These are phyloP conservation scores for Cheilosia pagana DNA, from an alignment of 2,888 invertebrate genomes.

Conservation along the genomic window DNA sequence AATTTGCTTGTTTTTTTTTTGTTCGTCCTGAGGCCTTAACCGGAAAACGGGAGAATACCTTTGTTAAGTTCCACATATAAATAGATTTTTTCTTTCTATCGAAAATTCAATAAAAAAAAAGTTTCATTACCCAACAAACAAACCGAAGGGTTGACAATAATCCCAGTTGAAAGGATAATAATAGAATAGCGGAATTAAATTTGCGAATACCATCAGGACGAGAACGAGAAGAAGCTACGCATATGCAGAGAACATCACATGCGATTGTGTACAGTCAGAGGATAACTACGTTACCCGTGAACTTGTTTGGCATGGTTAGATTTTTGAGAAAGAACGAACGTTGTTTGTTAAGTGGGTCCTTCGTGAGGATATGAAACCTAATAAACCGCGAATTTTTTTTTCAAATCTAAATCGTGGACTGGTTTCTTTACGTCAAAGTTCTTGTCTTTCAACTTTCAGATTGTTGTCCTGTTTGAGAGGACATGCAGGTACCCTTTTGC, in stretches of 20 bases:
- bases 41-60: conserved; percentile 59
- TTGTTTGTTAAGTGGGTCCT: conserved; percentile 62
- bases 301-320: conserved; percentile 49
- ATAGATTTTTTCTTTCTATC: conserved; percentile 44
- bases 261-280: conserved; percentile 27
- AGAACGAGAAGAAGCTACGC: conserved; percentile 17
- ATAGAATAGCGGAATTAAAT: conserved; percentile 72
- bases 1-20: conserved; percentile 29
- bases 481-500: conserved; percentile 53
- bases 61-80: conserved; percentile 64
- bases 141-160: conserved; percentile 74
- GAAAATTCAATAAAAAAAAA: conserved; percentile 68
- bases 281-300: conserved; percentile 58
- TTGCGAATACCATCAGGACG: conserved; percentile 52
- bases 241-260: conserved; percentile 5
- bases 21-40: conserved; percentile 13
- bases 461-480: conserved; percentile 16
- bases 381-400: conserved; percentile 71
- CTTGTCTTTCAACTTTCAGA: conserved; percentile 39
- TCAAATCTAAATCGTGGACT: conserved; percentile 57
- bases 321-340: conserved; percentile 44
- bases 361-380: conserved; percentile 61
- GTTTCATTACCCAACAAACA: conserved; percentile 63
- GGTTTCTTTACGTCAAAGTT: conserved; percentile 47
- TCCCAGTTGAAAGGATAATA: conserved; percentile 72